Base-by-base conservation (phyloP, 64 coral and sea anemone genomes). In the Platygyra sinensis region DNA sequence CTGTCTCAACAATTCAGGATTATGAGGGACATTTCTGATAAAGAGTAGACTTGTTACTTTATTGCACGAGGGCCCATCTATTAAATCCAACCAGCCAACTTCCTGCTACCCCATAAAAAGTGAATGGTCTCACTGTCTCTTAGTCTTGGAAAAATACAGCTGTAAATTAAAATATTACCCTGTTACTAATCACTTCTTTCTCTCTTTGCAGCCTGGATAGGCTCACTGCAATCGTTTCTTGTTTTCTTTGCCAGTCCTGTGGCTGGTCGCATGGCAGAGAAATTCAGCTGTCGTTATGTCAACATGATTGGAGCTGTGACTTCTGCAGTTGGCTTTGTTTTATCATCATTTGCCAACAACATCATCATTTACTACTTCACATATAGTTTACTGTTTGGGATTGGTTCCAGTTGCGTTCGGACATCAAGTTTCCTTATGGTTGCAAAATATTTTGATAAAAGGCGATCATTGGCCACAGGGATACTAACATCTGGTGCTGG, bases 271-370 rank as follows among this genome's bases (percentile, higher is more conserved):
- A 28, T 92, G 10, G 36, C 75, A 75, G 90, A 92, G n/a, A 77
- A 59, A 55, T 86, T 67, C 25, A 75, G 73, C n/a, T 75, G 77
- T 38, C 39, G 81, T 18, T 51, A 60, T 20, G 90, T 92, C 11
- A 67, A 73, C 54, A 38, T 92, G 27, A 12, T 77, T 55, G 90
- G 90, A 27, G 72, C n/a, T 18, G 22, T 78, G 57, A 64, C 59
- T 16, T 42, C 29, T 55, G 39, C 59, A 19, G 33, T 86, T 25
- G 72, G 81, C 17, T 60, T 92, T n/a, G 24, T 55, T 28, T 67
- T 86, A 60, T 74, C 90, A 49, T 92, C 90, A 27, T 65, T 92
- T 71, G 82, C 90, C 6, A 63, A 92, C 30, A 86, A 32, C 20
- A 50, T 86, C 36, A 64, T 77, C 29, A 60, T 92, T 55, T 67